These are phyloP conservation scores for Diplolepis rosae DNA, from an alignment of 2,888 invertebrate genomes.

Conservation along the genomic window DNA sequence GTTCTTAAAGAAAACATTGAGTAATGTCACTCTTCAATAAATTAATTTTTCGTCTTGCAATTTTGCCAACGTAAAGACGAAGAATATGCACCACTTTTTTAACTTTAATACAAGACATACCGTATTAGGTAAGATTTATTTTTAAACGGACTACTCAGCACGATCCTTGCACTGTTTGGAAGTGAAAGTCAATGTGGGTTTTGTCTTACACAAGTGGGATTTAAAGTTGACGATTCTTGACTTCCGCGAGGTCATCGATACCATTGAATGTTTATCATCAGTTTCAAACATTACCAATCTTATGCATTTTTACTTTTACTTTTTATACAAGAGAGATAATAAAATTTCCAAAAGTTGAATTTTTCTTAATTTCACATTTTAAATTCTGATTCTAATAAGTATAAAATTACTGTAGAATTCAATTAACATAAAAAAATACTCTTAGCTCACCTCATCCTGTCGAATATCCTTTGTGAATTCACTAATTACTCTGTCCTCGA, in stretches of 20 bases:
- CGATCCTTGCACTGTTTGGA: conserved; percentile 39
- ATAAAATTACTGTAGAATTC: not conserved
- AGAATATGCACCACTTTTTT: conserved; percentile 1
- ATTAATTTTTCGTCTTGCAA: not conserved
- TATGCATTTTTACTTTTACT: not conserved
- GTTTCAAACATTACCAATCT: not conserved
- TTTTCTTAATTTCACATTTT: not conserved
- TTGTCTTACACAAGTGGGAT: conserved; percentile 13
- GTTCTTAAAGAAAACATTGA: no score
- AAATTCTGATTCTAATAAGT: no score
- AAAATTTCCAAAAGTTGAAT: no score
- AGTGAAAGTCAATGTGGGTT: conserved; percentile 47
- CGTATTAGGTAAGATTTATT: conserved; percentile 52
- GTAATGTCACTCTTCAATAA: not conserved
- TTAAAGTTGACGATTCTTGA: conserved; percentile 16
- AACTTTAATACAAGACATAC: not conserved
- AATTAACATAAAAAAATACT: not conserved
- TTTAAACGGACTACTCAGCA: conserved; percentile 42
- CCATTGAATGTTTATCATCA: conserved; percentile 7
- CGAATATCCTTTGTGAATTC: conserved; percentile 73
- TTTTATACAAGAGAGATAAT: no score
- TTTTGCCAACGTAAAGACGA: conserved; percentile 27
- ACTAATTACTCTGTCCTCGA: conserved; percentile 75
- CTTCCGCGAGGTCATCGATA: conserved; percentile 23
- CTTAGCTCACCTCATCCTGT: conserved; percentile 62